These are phyloP conservation scores for Orchesella flavescens DNA, from an alignment of 2,888 invertebrate genomes.

Conservation along the genomic window DNA sequence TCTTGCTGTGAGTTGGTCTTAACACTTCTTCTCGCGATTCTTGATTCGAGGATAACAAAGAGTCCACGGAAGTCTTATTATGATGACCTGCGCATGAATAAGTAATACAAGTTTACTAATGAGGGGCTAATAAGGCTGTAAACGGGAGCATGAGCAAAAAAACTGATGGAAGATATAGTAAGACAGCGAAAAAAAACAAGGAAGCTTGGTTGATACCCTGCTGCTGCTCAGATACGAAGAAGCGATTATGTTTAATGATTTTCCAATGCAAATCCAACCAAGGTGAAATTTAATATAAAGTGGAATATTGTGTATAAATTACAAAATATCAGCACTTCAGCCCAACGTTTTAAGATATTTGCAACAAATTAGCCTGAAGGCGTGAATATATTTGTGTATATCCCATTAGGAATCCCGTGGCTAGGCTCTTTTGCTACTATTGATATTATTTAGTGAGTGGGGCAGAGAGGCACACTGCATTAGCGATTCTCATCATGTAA, in stretches of 20 bases:
- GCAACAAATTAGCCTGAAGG: slow-evolving; percentile 3
- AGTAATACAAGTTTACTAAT: slow-evolving; percentile 16
- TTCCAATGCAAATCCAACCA: slow-evolving; percentile 38
- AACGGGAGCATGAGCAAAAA: slow-evolving; percentile 26
- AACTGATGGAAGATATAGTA: slow-evolving; percentile 16
- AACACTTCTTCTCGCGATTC: no score
- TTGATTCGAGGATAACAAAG: no score
- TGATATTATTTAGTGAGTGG: no score
- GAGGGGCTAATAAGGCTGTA: slow-evolving; percentile 29
- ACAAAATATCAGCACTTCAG: slow-evolving; percentile 15
- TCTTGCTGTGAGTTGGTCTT: no score
- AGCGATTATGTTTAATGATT: slow-evolving; percentile 40
- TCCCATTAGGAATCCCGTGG: no score
- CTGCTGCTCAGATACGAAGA: not conserved
- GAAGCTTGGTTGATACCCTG: not conserved
- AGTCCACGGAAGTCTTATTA: no score
- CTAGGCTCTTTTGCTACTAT: no score
- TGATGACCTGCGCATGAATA: no score
- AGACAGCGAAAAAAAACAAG: slow-evolving; percentile 23
- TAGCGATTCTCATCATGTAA: no score
- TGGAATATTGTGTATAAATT: not conserved
- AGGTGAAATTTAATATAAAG: slow-evolving; percentile 26
- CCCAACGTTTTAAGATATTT: slow-evolving; percentile 7
- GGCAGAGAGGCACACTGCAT: no score
- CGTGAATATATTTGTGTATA: slow-evolving; percentile 6